Conservation (phyloP, 2,113 vertebrate genomes). For the Hippocampus mohnikei region DNA sequence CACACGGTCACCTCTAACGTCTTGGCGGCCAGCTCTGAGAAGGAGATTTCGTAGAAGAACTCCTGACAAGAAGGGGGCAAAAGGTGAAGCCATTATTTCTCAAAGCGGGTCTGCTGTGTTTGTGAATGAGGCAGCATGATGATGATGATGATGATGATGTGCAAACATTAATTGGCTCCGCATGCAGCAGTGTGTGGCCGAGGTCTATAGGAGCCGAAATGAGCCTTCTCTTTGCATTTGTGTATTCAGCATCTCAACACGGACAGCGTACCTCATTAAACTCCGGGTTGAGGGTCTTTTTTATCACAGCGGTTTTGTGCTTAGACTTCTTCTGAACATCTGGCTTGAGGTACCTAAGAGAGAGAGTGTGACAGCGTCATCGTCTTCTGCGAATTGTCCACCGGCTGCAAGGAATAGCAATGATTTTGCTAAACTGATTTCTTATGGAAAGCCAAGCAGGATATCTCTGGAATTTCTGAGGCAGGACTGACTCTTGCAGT, state of each 20-base stretch:
- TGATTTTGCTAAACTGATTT: slow-evolving; percentile 10
- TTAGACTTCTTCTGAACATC: slow-evolving; percentile 88
- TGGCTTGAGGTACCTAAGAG: slow-evolving; percentile 83
- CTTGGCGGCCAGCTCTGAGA: slow-evolving; percentile 77
- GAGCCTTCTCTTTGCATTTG: slow-evolving; percentile 22
- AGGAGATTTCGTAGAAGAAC: slow-evolving; percentile 85
- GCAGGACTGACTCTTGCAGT: background rate
- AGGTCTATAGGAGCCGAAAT: slow-evolving; percentile 2
- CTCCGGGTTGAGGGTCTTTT: slow-evolving; percentile 89
- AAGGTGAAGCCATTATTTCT: background rate
- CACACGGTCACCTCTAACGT: slow-evolving; percentile 86
- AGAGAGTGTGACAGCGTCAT: slow-evolving; percentile 13
- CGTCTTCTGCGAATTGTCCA: slow-evolving; percentile 1
- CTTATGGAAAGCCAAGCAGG: slow-evolving; percentile 6
- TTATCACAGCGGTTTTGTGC: slow-evolving; percentile 86
- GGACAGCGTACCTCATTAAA: slow-evolving; percentile 81
- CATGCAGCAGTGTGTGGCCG: slow-evolving; percentile 1
- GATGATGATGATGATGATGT: background rate
- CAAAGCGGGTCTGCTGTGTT: background rate
- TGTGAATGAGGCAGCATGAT: slow-evolving; percentile 19
- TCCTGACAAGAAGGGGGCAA: slow-evolving; percentile 62
- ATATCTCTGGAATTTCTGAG: background rate
- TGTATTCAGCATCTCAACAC: slow-evolving; percentile 6
- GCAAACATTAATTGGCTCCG: slow-evolving; percentile 25
- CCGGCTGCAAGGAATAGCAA: background rate